phyloP scores from a whole-genome alignment of 2,113 vertebrate species.

The Eurystomus gularis region DNA sequence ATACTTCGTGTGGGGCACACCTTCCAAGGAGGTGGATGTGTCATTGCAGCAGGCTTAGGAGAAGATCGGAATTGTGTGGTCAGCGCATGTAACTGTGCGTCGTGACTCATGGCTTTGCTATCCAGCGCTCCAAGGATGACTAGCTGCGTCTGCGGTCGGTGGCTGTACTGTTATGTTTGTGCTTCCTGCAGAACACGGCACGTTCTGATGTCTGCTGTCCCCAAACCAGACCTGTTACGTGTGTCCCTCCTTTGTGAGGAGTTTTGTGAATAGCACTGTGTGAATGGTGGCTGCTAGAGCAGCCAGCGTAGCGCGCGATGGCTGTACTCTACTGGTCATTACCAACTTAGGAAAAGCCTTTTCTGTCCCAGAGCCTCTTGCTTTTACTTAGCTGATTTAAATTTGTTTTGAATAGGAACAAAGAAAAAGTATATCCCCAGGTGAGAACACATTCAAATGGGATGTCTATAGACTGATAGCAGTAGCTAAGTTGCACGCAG shows the following conservation, averaged over 20 bases:
- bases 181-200: accelerated
- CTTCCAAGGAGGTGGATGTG: not conserved
- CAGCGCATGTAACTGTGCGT: not conserved
- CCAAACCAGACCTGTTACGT: accelerated
- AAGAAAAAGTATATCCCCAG: not conserved
- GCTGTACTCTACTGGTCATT: not conserved
- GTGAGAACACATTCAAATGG: not conserved
- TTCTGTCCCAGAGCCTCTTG: not conserved
- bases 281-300: not conserved
- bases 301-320: accelerated
- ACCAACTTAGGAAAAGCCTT: not conserved
- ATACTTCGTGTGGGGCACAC: not conserved
- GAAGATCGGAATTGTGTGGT: not conserved
- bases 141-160: not conserved
- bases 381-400: not conserved
- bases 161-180: not conserved
- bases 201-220: not conserved
- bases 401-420: not conserved
- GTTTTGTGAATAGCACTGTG: not conserved
- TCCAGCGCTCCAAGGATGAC: not conserved
- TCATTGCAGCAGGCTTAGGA: not conserved
- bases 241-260: not conserved
- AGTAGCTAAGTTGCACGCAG: not conserved
- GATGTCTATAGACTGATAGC: not conserved
- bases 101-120: not conserved